These are phyloP conservation scores for Oscheius sp. DNA, from an alignment of 2,888 invertebrate species.

Conservation along the genomic window DNA sequence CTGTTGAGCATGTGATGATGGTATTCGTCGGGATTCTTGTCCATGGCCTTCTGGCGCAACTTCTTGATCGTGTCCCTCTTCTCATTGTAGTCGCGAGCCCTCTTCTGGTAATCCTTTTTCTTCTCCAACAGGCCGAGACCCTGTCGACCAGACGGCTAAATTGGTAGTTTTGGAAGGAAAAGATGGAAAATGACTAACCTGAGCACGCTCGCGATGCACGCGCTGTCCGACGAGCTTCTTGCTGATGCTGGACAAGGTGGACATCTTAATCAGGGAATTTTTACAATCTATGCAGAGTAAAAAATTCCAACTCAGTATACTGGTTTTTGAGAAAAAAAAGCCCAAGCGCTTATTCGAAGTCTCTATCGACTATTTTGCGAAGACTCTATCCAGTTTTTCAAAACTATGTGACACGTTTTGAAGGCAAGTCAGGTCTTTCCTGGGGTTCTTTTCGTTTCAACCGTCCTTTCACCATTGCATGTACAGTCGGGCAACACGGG, in stretches of 20 bases:
- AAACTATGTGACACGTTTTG: too few relatives aligned
- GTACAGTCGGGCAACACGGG: too few relatives aligned
- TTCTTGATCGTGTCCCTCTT: slow-evolving; percentile 83
- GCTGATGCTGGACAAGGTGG: slow-evolving; percentile 59
- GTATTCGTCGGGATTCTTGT: slow-evolving; percentile 98
- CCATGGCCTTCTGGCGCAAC: slow-evolving; percentile 85
- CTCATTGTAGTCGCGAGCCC: slow-evolving; percentile 68
- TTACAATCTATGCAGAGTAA: slow-evolving; percentile 8
- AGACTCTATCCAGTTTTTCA: too few relatives aligned
- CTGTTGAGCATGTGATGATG: slow-evolving; percentile 97
- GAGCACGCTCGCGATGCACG: slow-evolving; percentile 63
- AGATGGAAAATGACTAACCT: slow-evolving; percentile 36
- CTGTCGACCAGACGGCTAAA: slow-evolving; percentile 57
- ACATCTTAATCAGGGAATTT: slow-evolving; percentile 48
- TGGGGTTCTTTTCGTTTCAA: too few relatives aligned
- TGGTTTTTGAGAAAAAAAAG: too few relatives aligned
- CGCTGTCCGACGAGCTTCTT: slow-evolving; percentile 61
- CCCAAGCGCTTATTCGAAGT: too few relatives aligned
- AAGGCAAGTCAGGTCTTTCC: too few relatives aligned
- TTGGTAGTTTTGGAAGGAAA: too few relatives aligned
- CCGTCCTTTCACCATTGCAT: too few relatives aligned
- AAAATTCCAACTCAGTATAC: neutral
- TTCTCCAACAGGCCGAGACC: slow-evolving; percentile 71
- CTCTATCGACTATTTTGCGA: too few relatives aligned
- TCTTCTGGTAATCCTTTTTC: slow-evolving; percentile 72